phyloP scores from a whole-genome alignment of 2,113 vertebrate genomes.

The Cichladusa arquata region DNA sequence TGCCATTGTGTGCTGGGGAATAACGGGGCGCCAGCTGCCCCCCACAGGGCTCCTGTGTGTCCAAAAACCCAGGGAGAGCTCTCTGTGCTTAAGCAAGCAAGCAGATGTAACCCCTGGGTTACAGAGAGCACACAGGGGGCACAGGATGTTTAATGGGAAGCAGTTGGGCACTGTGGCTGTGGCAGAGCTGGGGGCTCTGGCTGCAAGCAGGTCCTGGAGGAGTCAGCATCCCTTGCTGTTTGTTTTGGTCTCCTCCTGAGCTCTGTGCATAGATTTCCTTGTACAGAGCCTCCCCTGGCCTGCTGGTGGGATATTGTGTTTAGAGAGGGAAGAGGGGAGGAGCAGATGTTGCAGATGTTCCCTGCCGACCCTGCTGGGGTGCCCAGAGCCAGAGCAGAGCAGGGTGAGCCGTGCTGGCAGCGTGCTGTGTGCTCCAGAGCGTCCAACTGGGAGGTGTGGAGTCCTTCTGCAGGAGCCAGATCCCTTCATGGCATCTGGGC shows the following conservation, averaged over 20 bases:
- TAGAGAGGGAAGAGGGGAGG: neutral
- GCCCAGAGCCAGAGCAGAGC: neutral
- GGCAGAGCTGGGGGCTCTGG: neutral
- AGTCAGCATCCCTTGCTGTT: neutral
- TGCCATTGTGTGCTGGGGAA: constrained; percentile 41
- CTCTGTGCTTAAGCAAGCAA: constrained; percentile 53
- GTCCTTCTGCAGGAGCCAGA: neutral
- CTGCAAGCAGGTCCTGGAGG: neutral
- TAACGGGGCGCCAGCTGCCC: constrained; percentile 12
- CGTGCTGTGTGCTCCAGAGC: neutral
- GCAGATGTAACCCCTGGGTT: constrained; percentile 22
- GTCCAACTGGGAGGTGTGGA: neutral
- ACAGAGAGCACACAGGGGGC: neutral
- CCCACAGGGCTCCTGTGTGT: neutral
- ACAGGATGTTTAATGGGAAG: neutral
- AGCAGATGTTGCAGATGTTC: neutral
- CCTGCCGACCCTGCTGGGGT: neutral
- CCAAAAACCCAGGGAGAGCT: neutral
- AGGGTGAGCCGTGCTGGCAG: accelerated
- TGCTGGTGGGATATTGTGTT: neutral
- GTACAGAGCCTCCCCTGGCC: neutral
- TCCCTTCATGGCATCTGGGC: neutral
- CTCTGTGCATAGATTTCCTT: neutral
- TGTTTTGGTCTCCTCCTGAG: neutral
- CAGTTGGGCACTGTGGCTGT: neutral